phyloP scores from a whole-genome alignment of 2,113 vertebrate species.

The Odontophorus gujanensis region DNA sequence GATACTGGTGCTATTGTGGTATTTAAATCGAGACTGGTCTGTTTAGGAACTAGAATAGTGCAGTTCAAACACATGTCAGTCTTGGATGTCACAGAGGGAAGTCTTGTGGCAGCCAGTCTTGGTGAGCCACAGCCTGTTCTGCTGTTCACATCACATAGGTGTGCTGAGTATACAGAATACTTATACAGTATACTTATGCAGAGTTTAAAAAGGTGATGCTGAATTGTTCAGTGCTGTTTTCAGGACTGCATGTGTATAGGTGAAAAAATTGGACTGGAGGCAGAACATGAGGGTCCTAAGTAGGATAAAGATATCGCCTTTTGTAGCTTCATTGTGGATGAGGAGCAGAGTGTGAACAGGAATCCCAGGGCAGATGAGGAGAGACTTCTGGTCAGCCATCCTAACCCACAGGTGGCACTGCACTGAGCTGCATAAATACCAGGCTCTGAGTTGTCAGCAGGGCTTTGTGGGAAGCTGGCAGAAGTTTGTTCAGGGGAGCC shows the following conservation, averaged over 20 bases:
- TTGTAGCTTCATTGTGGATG: fast-evolving
- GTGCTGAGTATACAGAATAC: neutral
- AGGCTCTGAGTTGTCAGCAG: neutral
- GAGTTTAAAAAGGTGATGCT: neutral
- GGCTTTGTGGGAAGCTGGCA: neutral
- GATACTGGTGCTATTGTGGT: neutral
- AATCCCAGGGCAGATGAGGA: neutral
- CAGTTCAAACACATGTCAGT: neutral
- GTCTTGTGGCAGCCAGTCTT: neutral
- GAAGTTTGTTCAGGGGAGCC: neutral
- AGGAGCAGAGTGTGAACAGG: neutral
- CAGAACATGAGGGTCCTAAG: neutral
- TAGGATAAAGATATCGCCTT: neutral
- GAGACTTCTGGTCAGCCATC: neutral
- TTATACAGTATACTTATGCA: too few species aligned
- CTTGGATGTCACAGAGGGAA: neutral
- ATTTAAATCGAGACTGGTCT: neutral
- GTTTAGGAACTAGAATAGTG: neutral
- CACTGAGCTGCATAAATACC: neutral
- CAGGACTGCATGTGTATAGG: neutral
- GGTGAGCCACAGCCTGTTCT: neutral
- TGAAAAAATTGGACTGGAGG: neutral
- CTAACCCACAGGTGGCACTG: neutral
- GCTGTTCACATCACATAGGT: neutral
- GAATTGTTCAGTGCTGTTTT: neutral